These are phyloP conservation scores for Lithophane socia DNA, from an alignment of 2,888 invertebrate species.

Conservation along the genomic window DNA sequence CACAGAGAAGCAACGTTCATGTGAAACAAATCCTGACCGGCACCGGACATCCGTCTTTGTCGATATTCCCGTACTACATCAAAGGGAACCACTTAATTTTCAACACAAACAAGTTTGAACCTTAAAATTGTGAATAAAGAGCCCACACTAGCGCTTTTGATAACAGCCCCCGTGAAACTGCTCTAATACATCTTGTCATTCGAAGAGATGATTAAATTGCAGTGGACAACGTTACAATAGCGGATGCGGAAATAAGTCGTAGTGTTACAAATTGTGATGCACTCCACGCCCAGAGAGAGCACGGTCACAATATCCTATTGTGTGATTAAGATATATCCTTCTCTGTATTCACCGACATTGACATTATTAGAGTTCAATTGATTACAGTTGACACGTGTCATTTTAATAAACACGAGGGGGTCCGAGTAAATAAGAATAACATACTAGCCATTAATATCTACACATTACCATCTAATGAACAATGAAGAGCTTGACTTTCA, in stretches of 20 bases:
- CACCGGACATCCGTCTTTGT: conserved; percentile 90
- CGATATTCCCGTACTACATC: conserved; percentile 90
- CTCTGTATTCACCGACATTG: conserved; percentile 63
- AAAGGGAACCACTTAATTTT: conserved; percentile 83
- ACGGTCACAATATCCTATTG: conserved; percentile 58
- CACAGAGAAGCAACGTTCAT: conserved; percentile 82
- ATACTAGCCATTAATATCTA: conserved; percentile 42
- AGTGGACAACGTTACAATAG: conserved; percentile 77
- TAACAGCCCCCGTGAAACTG: conserved; percentile 75
- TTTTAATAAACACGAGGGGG: conserved; percentile 58
- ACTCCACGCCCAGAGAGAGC: conserved; percentile 56
- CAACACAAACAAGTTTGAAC: conserved; percentile 79
- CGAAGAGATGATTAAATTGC: conserved; percentile 85
- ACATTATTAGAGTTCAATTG: conserved; percentile 62
- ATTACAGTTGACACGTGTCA: conserved; percentile 62
- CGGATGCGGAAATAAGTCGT: conserved; percentile 82
- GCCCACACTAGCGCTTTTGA: conserved; percentile 64
- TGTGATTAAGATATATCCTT: conserved; percentile 58
- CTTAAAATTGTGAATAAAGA: conserved; percentile 74
- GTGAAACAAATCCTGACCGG: conserved; percentile 90
- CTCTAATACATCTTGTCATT: conserved; percentile 85
- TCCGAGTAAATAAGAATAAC: conserved; percentile 49
- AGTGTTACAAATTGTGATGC: conserved; percentile 78
- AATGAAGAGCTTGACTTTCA: conserved; percentile 69
- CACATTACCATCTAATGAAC: conserved; percentile 49